Conservation (phyloP, 92 coral and sea anemone genomes). For the Galaxea fascicularis region DNA sequence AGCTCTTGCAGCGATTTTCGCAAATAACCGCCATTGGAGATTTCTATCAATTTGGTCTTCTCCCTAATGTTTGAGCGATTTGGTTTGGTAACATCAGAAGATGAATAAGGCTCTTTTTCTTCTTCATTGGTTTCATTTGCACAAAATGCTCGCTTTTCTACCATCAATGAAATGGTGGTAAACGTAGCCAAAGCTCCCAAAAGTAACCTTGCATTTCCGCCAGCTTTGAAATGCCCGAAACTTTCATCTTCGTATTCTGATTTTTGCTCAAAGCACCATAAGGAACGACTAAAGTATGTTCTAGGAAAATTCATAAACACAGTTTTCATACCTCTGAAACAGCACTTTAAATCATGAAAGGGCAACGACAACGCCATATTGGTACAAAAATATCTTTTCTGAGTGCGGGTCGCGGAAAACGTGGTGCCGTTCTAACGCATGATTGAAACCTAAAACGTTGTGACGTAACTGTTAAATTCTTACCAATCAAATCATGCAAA, state of each 20-base stretch:
- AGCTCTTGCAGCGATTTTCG: constrained; percentile 47
- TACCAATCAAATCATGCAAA: too few species aligned
- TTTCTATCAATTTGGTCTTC: constrained; percentile 6
- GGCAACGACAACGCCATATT: neutral
- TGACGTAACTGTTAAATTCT: too few species aligned
- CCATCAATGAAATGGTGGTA: neutral
- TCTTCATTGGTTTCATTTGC: constrained; percentile 2
- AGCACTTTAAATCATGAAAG: neutral
- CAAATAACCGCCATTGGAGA: constrained; percentile 15
- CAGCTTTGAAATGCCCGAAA: constrained; percentile 2
- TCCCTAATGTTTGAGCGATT: neutral
- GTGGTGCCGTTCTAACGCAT: neutral
- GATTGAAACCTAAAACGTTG: too few species aligned
- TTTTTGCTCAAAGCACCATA: constrained; percentile 28
- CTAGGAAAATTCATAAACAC: neutral
- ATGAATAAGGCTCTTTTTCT: neutral
- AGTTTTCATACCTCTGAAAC: neutral
- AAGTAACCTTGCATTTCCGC: neutral
- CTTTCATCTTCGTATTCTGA: neutral
- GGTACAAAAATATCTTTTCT: neutral
- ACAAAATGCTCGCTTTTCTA: constrained; percentile 4
- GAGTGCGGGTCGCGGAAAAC: neutral
- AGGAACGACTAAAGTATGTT: neutral
- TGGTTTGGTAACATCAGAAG: neutral
- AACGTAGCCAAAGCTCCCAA: constrained; percentile 32